Base-by-base conservation (phyloP, 2,888 invertebrate species). In the Gasteruption jaculator region DNA sequence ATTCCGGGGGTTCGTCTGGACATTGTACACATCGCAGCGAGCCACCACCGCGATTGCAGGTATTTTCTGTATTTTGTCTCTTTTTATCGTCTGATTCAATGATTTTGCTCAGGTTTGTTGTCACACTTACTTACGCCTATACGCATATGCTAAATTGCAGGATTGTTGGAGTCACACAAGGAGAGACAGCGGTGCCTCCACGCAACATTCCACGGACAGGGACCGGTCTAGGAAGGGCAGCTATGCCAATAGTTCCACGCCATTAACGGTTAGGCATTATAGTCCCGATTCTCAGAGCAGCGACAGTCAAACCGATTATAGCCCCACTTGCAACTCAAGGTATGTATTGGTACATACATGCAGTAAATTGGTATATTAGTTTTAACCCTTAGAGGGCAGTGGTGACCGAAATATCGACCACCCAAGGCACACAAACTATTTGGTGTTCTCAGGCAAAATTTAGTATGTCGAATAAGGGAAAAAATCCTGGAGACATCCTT, bases 11-110 rank as follows among this genome's bases (percentile, higher is more conserved):
- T 22, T 86, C 86, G 1, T 86, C 86, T 45, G 88, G 87, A 0
- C 88, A 87, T 71, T 88, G 85, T 67, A 87, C 86, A 41, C 87
- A 87, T 68, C 79, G 85, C 49, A 86, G 86, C 61, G 87, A 87
- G 53, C 87, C 87, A n/a, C 79, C 71, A 15, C 64, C 70, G 20
- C 57, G 65, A 48, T 64, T 70, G 59, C 69, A 68, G 55, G 69
- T 69, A 52, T 12, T n/a, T n/a, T n/a, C n/a, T 18, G 4, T 30
- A 30, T 7, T 30, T 30, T 7, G 8, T 10, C 7, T 30, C 12
- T 11, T 7, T 30, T n/a, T n/a, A n/a, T n/a, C n/a, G n/a, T n/a
- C n/a, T n/a, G n/a, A n/a, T n/a, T n/a, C n/a, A n/a, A n/a, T n/a
- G n/a, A n/a, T n/a, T n/a, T n/a, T n/a, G n/a, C n/a, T n/a, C n/a